Evolutionary conservation across 2,797 vertebrate species (phyloP).

Genomic region (Adelosebastes latens): DNA sequence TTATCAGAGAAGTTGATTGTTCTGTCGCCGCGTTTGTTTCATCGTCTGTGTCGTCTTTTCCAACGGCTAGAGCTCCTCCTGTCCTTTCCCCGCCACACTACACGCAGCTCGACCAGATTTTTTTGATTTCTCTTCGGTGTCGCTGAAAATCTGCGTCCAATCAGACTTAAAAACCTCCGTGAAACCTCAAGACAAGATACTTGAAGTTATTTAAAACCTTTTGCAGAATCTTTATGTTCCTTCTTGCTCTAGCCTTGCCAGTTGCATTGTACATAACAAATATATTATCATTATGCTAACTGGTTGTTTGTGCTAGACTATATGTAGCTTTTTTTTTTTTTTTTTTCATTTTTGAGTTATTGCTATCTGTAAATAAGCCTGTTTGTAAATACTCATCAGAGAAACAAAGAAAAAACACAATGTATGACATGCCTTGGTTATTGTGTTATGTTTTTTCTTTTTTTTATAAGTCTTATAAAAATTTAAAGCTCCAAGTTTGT

Average conservation of each 20-base stretch:
- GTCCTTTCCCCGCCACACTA: slow-evolving; percentile 48
- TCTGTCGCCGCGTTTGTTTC: slow-evolving; percentile 44
- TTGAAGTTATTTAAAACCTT: slow-evolving; percentile 80
- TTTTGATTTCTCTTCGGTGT: slow-evolving; percentile 37
- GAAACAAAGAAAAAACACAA: slow-evolving; percentile 75
- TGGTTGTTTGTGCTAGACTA: slow-evolving; percentile 71
- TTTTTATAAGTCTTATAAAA: slow-evolving; percentile 80
- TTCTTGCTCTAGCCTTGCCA: slow-evolving; percentile 72
- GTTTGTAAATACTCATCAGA: slow-evolving; percentile 82
- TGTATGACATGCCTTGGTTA: slow-evolving; percentile 77
- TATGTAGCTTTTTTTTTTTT: slow-evolving; percentile 55
- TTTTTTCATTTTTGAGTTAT: slow-evolving; percentile 66
- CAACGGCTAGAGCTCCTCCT: slow-evolving; percentile 43
- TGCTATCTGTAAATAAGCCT: slow-evolving; percentile 76
- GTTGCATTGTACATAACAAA: slow-evolving; percentile 80
- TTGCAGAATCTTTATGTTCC: slow-evolving; percentile 63
- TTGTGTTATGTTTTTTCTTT: slow-evolving; percentile 74
- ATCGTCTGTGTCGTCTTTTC: slow-evolving; percentile 46
- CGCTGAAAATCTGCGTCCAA: slow-evolving; percentile 57
- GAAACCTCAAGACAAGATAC: slow-evolving; percentile 77
- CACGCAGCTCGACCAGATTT: slow-evolving; percentile 46
- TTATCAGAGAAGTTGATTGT: slow-evolving; percentile 61
- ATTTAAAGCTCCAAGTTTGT: slow-evolving; percentile 52
- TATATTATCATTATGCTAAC: slow-evolving; percentile 75
- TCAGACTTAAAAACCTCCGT: slow-evolving; percentile 67